Evolutionary conservation across 1,140 invertebrate genomes (phyloP), one percentile per base, ranked within the genome.

Genomic region (Ruditapes philippinarum): DNA sequence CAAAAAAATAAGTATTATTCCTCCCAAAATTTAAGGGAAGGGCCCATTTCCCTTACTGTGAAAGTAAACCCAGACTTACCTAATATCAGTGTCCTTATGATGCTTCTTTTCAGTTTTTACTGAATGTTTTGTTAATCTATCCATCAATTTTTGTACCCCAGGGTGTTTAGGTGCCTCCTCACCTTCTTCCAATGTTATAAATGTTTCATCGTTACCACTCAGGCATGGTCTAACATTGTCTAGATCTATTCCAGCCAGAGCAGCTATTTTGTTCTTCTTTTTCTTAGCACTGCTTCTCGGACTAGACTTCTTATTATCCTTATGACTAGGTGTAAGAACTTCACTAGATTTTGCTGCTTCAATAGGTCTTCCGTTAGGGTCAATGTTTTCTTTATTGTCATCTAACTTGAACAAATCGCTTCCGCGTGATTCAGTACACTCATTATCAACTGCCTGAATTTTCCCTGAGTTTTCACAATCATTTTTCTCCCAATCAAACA

Each of bases 81-180:
- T 91, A 36, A 92, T 90, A 84, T 91, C 89, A 28, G 90, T 76
- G 70, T 92, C 92, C 65, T 91, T 90, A 22, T 49, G 38, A 74
- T 88, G 76, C 36, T 89, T 91, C 36, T 80, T 90, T 60, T 86
- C 83, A 28, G 89, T 90, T 89, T 91, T 91, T 36, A 74, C 36
- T 60, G 89, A 80, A 78, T 92, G 92, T 57, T 89, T 76, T 36
- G 82, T 60, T 57, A 92, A 81, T 76, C 92, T 90, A 31, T 90
- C 90, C 90, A 92, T 91, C 7, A 92, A 65, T 57, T 85, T 88
- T 49, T 45, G 45, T 17, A 91, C 74, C 33, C 90, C 90, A 9
- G 82, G 87, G 22, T 91, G 79, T 54, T 68, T 73, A 19, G 90
- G 73, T 45, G 38, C 60, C n/a, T 62, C 65, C 31, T 28, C 54